Evolutionary conservation across 2,888 invertebrate genomes (phyloP), one percentile per base, ranked within the genome.

Genomic region (Bursaphelenchus okinawaensis): DNA sequence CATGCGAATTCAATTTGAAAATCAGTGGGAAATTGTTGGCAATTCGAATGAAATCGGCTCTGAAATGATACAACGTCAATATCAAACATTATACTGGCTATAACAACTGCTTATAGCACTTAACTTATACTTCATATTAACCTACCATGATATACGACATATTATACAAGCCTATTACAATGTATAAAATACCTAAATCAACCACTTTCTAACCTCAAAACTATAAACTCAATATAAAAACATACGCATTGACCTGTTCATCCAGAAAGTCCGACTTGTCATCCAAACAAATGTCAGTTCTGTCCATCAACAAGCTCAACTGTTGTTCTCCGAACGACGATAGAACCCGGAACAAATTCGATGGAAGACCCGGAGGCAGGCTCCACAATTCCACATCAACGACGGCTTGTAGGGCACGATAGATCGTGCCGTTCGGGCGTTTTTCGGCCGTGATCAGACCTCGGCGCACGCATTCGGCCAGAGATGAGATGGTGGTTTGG

Each of bases 1-100:
- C 20, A 20, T 26, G 60, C 1, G 60, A 31, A 2, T 19, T 22
- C 22, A 59, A 16, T 50, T 59, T 16, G 60, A 59, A 59, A 50
- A 59, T 9, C 29, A 59, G 19, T 9, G 60, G 51, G 50, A 40
- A 59, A 29, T 23, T 23, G 26, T 59, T 59, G 52, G 60, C 52
- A 16, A 40, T 20, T 55, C 60, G 60, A 20, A 59, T 20, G 9
- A 59, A 20, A 26, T 59, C 60, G 40, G 40, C 40, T n/a, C 40
- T 40, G 6, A 40, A 40, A 4, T 40, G 12, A 1, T n/a, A 40
- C n/a, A n/a, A n/a, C n/a, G n/a, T n/a, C n/a, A n/a, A n/a, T n/a
- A n/a, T n/a, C n/a, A n/a, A n/a, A n/a, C n/a, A n/a, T n/a, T n/a
- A n/a, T n/a, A n/a, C n/a, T n/a, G n/a, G n/a, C n/a, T n/a, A n/a